Evolutionary conservation across 1,140 invertebrate species (phyloP), one percentile per base, ranked within the genome.

Genomic region (Linepithema humile): DNA sequence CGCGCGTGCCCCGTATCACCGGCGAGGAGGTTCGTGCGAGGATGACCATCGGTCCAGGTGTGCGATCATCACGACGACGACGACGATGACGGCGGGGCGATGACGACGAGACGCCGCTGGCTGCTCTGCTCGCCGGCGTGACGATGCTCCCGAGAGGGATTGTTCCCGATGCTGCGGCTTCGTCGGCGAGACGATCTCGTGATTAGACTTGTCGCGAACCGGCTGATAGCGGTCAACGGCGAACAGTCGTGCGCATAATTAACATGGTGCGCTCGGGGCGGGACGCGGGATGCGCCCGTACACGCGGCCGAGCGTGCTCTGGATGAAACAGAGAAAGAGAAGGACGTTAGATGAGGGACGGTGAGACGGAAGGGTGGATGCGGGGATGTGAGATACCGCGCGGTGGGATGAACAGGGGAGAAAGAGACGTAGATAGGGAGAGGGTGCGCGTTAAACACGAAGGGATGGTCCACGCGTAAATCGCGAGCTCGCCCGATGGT

Each of bases 401-500:
- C 15, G 50, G 48, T 65, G 78, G 32, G 60, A 53, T 48, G 82
- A 50, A 45, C 26, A 26, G 70, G 59, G 50, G 26, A 50, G 29
- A 60, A 23, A 38, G 59, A 43, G 20, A 62, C 53, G 29, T 55
- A 78, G 48, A 10, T 23, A 74, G 55, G 43, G 48, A 75, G 43
- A 23, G 72, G 20, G 29, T 23, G 75, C 75, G 62, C 43, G 45
- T 38, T 50, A 65, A 23, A 40, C 62, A 78, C 75, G 5, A 35
- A 69, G 64, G 75, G 23, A 55, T 57, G 64, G 48, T 78, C 23
- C 48, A 70, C 48, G 64, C 48, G 45, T 80, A 57, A 80, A 43
- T 80, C 64, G 75, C 48, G 75, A 70, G 35, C 64, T 80, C 48
- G 64, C 75, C n/a, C 45, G 75, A 57, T 57, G 75, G 35, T 80